Base-by-base conservation (phyloP, 2,888 invertebrate species). In the Graphium colonna region DNA sequence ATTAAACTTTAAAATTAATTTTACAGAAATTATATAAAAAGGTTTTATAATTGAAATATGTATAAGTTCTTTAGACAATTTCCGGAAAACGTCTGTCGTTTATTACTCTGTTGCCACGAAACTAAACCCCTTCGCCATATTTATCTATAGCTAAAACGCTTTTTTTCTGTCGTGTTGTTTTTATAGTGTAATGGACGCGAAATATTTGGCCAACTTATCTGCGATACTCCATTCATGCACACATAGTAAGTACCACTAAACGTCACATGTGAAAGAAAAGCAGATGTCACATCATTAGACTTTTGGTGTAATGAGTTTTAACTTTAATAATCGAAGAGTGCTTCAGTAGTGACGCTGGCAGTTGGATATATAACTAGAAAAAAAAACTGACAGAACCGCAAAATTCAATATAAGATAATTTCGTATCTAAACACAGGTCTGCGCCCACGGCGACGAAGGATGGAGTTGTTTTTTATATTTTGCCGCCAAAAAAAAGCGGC, bases 141-240 rank as follows among this genome's bases (percentile, higher is more conserved):
- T 79, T 69, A 72, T 75, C 79, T 82, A 79, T 73, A 61, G 66
- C 66, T 60, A 63, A 61, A 60, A 47, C 61, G 7, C 17, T 21
- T 45, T 18, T 12, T 39, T 42, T 33, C 5, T n/a, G 12, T 31
- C 10, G n/a, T 17, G 17, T 16, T 17, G 17, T 16, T 49, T 49
- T 49, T 42, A 17, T 39, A 28, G 9, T 15, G 16, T 41, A 40
- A 17, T 41, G 28, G 13, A 31, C 12, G 31, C 31, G 10, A 31
- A 31, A 31, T 10, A 31, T 9, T 31, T 31, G 9, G 31, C 31
- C 3, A 9, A 31, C 10, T 31, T 31, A 31, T 10, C 10, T 3
- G 5, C 10, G 10, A 31, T 31, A 7, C 31, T 31, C 31, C 9
- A 31, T 31, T 10, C 31, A 31, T 7, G 8, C 8, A 10, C 9